A percentile compares a stretch with the other conserved stretches of the same genome.
Conservation (phyloP, 2,797 vertebrate species). For the Lates japonicus region DNA sequence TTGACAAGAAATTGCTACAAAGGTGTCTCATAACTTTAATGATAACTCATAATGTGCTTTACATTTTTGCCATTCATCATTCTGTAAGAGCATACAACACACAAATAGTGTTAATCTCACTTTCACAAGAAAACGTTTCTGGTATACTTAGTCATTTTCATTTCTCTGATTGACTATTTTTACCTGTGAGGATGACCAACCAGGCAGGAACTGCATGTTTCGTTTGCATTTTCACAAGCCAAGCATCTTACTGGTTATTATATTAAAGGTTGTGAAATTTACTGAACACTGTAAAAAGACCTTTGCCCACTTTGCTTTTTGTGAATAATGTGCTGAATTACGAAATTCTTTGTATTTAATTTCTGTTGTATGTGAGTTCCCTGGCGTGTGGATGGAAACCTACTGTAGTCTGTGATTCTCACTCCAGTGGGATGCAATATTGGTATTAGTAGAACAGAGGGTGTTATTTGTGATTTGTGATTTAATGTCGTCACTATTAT, state of each 20-base stretch:
- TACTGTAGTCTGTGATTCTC: background rate
- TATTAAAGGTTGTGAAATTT: constrained; percentile 1
- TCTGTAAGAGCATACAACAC: background rate
- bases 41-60: constrained; percentile 27
- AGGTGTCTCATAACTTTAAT: constrained; percentile 5
- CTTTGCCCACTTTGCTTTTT: background rate
- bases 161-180: constrained; percentile 45
- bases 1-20: constrained; percentile 13
- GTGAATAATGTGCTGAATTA: background rate
- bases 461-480: background rate
- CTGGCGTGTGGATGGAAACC: background rate
- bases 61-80: constrained; percentile 7
- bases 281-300: background rate
- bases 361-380: background rate
- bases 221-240: constrained; percentile 7
- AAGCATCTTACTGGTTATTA: background rate
- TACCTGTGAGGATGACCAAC: constrained; percentile 33
- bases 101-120: constrained; percentile 33
- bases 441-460: background rate
- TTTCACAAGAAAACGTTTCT: constrained; percentile 39
- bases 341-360: constrained; percentile 1
- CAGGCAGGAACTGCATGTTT: background rate
- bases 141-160: constrained; percentile 32
- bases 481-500: background rate
- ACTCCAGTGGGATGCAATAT: background rate